Evolutionary conservation across 2,797 vertebrate genomes (phyloP).

Genomic region (Tolypeutes matacus): DNA sequence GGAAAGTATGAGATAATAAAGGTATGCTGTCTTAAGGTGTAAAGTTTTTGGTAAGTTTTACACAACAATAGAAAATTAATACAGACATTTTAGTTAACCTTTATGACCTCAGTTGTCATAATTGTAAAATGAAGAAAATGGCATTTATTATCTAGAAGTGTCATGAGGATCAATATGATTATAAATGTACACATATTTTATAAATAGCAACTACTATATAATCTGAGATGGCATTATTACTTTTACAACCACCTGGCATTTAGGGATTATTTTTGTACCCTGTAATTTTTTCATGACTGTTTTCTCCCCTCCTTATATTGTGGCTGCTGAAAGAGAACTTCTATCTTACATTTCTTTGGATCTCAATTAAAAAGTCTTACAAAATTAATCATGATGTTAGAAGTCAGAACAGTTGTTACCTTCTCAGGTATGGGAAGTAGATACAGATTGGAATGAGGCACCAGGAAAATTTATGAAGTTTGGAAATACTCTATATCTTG

Average conservation of each 20-base stretch:
- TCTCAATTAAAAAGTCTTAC: constrained; percentile 24
- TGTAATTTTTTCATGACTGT: not conserved
- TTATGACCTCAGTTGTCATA: not conserved
- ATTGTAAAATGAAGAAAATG: not conserved
- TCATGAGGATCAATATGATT: not conserved
- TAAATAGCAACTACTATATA: not conserved
- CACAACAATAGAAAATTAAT: not conserved
- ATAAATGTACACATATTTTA: not conserved
- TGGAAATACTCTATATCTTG: not conserved
- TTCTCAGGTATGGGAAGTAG: not conserved
- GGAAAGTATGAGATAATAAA: not conserved
- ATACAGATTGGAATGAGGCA: not conserved
- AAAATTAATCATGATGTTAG: not conserved
- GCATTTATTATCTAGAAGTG: not conserved
- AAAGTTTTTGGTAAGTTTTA: not conserved
- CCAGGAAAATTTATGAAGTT: not conserved
- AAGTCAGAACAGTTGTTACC: constrained; percentile 21
- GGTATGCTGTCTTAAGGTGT: not conserved
- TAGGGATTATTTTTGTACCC: not conserved
- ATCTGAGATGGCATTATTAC: not conserved
- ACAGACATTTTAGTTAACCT: not conserved
- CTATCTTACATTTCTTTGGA: not conserved
- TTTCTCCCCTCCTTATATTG: not conserved
- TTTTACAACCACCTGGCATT: not conserved
- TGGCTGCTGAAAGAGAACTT: not conserved